phyloP scores from a whole-genome alignment of 2,113 vertebrate species.

The Opisthocomus hoazin region DNA sequence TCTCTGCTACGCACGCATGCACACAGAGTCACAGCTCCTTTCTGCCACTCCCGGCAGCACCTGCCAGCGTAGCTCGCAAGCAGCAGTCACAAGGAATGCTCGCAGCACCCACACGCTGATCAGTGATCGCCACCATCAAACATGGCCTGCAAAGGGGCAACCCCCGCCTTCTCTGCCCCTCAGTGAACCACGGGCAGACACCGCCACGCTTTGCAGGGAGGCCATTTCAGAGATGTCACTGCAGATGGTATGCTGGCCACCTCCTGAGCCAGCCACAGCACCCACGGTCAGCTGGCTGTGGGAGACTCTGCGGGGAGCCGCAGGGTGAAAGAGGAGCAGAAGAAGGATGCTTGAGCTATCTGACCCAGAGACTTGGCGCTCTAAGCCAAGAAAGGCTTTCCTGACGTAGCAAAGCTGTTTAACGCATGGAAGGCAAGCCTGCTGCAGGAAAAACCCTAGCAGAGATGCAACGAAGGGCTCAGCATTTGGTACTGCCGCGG shows the following conservation, averaged over 20 bases:
- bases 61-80: not conserved
- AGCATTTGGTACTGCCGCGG: accelerated
- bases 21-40: not conserved
- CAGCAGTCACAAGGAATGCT: not conserved
- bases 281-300: not conserved
- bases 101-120: not conserved
- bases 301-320: accelerated
- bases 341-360: not conserved
- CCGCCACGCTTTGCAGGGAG: not conserved
- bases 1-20: not conserved
- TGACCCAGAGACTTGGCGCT: not conserved
- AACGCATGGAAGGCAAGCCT: not conserved
- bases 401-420: not conserved
- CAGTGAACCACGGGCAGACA: accelerated
- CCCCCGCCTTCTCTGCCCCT: not conserved
- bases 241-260: not conserved
- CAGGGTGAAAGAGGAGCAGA: not conserved
- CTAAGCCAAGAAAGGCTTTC: not conserved
- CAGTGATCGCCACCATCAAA: not conserved
- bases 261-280: not conserved
- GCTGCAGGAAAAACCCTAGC: not conserved
- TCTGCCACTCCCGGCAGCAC: not conserved
- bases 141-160: not conserved
- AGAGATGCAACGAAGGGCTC: not conserved
- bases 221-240: not conserved